Conservation (phyloP, 2,113 vertebrate species). For the Leucosticte australis region DNA sequence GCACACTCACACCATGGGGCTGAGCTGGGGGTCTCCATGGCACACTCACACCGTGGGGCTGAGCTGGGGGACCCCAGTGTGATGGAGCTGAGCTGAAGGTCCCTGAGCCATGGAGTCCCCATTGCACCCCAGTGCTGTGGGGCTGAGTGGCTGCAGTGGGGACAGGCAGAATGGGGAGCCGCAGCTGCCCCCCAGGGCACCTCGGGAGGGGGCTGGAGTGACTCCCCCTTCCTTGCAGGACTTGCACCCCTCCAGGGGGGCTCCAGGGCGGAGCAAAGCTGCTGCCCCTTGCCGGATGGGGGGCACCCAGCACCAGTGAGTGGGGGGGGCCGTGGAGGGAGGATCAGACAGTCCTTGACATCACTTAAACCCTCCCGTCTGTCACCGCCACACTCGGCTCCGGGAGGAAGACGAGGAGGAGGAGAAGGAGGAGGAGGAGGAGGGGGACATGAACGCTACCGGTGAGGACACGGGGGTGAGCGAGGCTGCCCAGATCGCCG, state of each 20-base stretch:
- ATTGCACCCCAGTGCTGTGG: neutral
- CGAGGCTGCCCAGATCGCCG: slow-evolving; percentile 80
- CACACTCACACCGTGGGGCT: neutral
- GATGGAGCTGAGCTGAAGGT: neutral
- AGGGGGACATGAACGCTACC: neutral
- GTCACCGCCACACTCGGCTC: neutral
- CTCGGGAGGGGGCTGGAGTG: neutral
- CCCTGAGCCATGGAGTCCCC: too few species aligned
- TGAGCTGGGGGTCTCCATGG: neutral
- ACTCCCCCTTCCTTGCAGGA: neutral
- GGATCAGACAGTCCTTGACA: neutral
- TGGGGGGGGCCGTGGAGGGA: neutral
- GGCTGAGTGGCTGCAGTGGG: neutral
- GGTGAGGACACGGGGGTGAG: slow-evolving; percentile 1
- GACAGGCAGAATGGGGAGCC: neutral
- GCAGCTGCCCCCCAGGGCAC: neutral
- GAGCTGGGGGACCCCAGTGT: too few species aligned
- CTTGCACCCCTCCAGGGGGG: neutral
- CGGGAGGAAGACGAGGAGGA: neutral
- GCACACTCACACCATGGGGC: neutral
- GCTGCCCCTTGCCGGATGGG: neutral
- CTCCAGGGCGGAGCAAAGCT: accelerated
- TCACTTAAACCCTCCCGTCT: slow-evolving; percentile 49
- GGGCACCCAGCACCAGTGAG: accelerated
- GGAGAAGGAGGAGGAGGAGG: neutral